A percentile compares a stretch with the other conserved stretches of the same genome.
These are phyloP conservation scores for Lucilia sericata DNA, from an alignment of 1,140 invertebrate species.

Conservation along the genomic window DNA sequence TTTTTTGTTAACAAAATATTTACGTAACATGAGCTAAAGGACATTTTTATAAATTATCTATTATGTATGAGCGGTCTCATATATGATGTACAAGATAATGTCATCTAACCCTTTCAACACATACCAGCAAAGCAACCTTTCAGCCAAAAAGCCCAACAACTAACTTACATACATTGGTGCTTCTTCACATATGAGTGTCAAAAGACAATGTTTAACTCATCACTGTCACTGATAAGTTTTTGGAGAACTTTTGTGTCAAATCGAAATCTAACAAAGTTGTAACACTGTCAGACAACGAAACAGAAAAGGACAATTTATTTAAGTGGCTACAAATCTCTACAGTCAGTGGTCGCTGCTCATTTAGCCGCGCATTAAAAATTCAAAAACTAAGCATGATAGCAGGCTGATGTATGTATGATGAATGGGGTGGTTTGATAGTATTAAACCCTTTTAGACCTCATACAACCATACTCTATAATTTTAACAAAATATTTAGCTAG, in stretches of 20 bases:
- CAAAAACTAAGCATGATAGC: slow-evolving; percentile 39
- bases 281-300: neutral
- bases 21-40: slow-evolving; percentile 21
- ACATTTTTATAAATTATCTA: slow-evolving; percentile 67
- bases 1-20: too few relatives aligned
- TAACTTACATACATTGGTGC: neutral
- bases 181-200: neutral
- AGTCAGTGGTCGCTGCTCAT: slow-evolving; percentile 45
- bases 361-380: slow-evolving; percentile 49
- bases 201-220: slow-evolving; percentile 7
- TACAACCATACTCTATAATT: neutral
- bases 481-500: neutral
- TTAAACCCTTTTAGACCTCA: neutral
- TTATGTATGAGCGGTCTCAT: slow-evolving; percentile 62
- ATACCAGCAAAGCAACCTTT: too few relatives aligned
- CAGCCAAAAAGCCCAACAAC: neutral
- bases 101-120: slow-evolving; percentile 55
- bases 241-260: neutral
- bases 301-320: slow-evolving; percentile 36
- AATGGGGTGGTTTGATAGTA: slow-evolving; percentile 20
- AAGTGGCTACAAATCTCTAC: slow-evolving; percentile 39
- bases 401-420: neutral
- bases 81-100: slow-evolving; percentile 45
- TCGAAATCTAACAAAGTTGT: neutral
- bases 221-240: neutral